Evolutionary conservation across 2,797 vertebrate genomes (phyloP).

Genomic region (Takifugu ocellatus): DNA sequence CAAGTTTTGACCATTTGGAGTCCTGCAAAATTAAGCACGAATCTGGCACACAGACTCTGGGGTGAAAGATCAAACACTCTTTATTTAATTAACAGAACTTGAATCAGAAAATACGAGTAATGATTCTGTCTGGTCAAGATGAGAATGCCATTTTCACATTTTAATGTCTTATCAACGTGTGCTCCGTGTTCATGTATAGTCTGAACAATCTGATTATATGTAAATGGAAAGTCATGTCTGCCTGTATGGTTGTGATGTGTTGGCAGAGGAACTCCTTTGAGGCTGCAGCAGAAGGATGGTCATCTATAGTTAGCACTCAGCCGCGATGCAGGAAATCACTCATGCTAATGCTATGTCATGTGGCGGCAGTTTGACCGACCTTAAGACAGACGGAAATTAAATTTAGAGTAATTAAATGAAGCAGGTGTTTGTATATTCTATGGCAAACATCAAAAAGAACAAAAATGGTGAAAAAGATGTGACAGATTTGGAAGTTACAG

Average conservation of each 20-base stretch:
- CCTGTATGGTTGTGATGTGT: constrained; percentile 17
- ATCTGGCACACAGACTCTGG: constrained; percentile 11
- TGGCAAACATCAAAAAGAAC: constrained; percentile 8
- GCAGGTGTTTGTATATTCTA: constrained; percentile 34
- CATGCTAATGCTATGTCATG: constrained; percentile 9
- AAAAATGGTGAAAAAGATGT: no score
- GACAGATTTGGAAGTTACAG: constrained; percentile 8
- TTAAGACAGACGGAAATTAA: constrained; percentile 28
- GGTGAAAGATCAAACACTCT: constrained; percentile 69
- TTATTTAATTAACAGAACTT: constrained; percentile 66
- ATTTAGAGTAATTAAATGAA: constrained; percentile 27
- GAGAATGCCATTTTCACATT: constrained; percentile 27
- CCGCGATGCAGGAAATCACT: constrained; percentile 25
- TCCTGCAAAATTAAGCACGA: background rate
- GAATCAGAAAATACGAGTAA: constrained; percentile 54
- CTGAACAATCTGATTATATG: constrained; percentile 15
- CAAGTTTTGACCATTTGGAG: background rate
- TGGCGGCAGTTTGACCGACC: constrained; percentile 16
- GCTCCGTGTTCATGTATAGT: constrained; percentile 21
- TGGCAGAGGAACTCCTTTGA: constrained; percentile 41
- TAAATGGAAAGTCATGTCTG: constrained; percentile 18
- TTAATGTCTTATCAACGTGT: constrained; percentile 27
- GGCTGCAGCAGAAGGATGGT: constrained; percentile 50
- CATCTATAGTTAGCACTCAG: constrained; percentile 18
- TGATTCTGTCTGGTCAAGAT: constrained; percentile 36